A percentile compares a stretch with the other conserved stretches of the same genome.
Evolutionary conservation across 2,797 vertebrate species (phyloP).

Genomic region (Uromys caudimaculatus): DNA sequence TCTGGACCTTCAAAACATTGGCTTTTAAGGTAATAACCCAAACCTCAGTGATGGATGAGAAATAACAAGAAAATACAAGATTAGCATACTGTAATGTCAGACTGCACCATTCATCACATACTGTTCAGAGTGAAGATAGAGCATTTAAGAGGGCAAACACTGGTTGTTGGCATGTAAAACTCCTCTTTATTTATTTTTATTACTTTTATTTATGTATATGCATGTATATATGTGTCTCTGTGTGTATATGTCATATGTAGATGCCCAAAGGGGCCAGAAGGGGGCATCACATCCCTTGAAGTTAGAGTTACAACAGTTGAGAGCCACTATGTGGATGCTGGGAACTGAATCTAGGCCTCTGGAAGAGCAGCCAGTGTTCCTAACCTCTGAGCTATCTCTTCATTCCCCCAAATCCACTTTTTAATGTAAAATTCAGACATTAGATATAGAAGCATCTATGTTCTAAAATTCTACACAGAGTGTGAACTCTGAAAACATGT

Average conservation of each 20-base stretch:
- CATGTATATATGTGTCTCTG: background rate
- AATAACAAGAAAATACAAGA: background rate
- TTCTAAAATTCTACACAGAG: background rate
- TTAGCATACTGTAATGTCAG: background rate
- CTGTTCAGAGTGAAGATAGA: background rate
- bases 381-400: background rate
- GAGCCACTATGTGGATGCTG: background rate
- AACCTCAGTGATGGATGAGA: background rate
- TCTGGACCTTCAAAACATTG: background rate
- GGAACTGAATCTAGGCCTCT: background rate
- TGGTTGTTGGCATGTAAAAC: background rate
- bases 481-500: background rate
- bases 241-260: background rate
- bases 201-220: background rate
- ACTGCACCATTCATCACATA: background rate
- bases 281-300: background rate
- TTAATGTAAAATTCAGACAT: background rate
- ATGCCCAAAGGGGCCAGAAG: background rate
- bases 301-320: background rate
- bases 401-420: background rate
- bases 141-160: background rate
- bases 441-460: background rate
- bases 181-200: background rate
- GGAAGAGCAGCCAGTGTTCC: background rate
- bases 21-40: background rate